phyloP scores from a whole-genome alignment of 2,797 vertebrate genomes.

The Amniataba percoides region DNA sequence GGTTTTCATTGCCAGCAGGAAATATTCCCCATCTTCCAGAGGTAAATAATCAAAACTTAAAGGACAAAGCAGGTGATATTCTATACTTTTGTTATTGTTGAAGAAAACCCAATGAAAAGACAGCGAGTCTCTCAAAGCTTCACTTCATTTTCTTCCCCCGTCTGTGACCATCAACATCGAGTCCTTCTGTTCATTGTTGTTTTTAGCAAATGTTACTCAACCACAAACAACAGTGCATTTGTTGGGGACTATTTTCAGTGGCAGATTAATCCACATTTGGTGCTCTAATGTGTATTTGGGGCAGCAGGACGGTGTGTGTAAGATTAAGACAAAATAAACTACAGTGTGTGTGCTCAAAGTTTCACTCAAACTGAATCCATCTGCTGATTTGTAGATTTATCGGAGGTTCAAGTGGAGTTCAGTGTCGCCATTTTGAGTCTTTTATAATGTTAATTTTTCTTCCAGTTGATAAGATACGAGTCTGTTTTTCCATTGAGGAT shows the following conservation, averaged over 20 bases:
- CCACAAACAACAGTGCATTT: not conserved
- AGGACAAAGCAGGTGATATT: not conserved
- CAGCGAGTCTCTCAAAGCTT: not conserved
- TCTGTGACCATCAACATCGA: not conserved
- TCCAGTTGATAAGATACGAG: too few species aligned
- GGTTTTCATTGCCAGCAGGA: slow-evolving; percentile 1
- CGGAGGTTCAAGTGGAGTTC: too few species aligned
- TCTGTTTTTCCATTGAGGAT: too few species aligned
- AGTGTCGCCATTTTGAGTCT: too few species aligned
- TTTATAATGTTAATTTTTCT: too few species aligned
- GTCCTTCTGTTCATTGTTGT: not conserved
- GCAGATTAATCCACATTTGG: not conserved
- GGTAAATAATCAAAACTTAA: slow-evolving; percentile 3
- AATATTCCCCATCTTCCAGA: not conserved
- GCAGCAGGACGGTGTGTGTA: not conserved
- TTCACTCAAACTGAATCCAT: too few species aligned
- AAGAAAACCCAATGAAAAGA: slow-evolving; percentile 1
- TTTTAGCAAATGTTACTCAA: not conserved
- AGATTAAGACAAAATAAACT: not conserved
- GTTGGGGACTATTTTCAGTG: not conserved
- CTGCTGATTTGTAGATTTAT: too few species aligned
- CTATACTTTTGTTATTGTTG: not conserved
- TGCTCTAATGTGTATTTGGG: not conserved
- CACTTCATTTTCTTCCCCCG: not conserved
- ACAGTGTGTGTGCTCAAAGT: not conserved